Percentiles rank a stretch among this genome's conserved stretches.
Conservation (phyloP, 2,888 invertebrate species). For the Scaptomyza polygonia region DNA sequence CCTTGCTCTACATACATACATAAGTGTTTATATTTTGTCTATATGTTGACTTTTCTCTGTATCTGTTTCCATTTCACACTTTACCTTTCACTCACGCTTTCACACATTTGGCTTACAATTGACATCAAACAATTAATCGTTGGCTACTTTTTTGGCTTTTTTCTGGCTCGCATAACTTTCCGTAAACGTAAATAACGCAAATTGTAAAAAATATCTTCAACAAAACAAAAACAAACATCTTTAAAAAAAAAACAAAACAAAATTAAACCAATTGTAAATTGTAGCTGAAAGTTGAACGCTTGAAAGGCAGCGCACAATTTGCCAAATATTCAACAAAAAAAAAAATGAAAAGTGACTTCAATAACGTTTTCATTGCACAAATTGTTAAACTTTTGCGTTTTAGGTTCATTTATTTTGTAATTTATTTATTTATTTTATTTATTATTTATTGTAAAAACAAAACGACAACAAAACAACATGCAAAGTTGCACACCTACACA, state of each 20-base stretch:
- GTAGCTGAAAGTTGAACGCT: constrained; percentile 80
- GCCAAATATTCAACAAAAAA: constrained; percentile 19
- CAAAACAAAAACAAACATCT: neutral
- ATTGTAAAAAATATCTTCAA: constrained; percentile 48
- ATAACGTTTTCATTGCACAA: constrained; percentile 52
- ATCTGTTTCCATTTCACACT: constrained; percentile 51
- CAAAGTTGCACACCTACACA: constrained; percentile 54
- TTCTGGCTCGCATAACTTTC: constrained; percentile 72
- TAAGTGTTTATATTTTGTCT: constrained; percentile 10
- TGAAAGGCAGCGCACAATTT: constrained; percentile 72
- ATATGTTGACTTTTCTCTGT: constrained; percentile 43
- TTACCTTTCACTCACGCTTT: constrained; percentile 64
- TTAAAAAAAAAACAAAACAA: constrained; percentile 18
- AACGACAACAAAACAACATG: constrained; percentile 38
- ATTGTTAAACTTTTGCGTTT: constrained; percentile 73
- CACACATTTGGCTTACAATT: constrained; percentile 78
- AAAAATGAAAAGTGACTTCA: constrained; percentile 46
- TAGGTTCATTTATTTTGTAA: constrained; percentile 76
- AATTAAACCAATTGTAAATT: constrained; percentile 59
- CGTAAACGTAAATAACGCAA: constrained; percentile 74
- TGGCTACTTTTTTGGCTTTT: constrained; percentile 45
- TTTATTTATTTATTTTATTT: constrained; percentile 76
- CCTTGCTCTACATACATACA: constrained; percentile 2
- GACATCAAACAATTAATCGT: constrained; percentile 54
- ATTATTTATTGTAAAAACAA: constrained; percentile 75